These are phyloP conservation scores for Dromaius novaehollandiae DNA, from an alignment of 2,113 vertebrate genomes.

Conservation along the genomic window DNA sequence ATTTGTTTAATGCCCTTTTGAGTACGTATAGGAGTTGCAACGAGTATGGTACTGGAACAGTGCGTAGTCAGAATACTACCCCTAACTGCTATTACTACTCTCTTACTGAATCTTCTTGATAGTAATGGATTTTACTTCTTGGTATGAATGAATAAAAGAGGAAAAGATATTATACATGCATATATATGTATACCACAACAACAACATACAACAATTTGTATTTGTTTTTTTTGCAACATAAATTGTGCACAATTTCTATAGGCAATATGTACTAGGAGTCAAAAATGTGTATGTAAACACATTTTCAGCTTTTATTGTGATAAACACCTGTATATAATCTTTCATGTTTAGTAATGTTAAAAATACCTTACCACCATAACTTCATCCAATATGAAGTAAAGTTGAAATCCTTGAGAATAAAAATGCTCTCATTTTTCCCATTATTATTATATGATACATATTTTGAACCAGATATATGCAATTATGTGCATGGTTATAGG, in stretches of 20 bases:
- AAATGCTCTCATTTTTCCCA: background rate
- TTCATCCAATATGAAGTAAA: background rate
- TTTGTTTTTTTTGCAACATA: background rate
- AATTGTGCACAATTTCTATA: background rate
- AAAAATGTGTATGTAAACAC: background rate
- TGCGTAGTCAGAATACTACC: background rate
- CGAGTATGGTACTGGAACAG: background rate
- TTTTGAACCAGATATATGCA: background rate
- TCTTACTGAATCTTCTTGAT: background rate
- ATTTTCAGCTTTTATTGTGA: background rate
- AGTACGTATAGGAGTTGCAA: background rate
- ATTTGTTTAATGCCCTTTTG: background rate
- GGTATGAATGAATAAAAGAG: background rate
- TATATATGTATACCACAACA: background rate
- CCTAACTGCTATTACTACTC: background rate
- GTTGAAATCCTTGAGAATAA: background rate
- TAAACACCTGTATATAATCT: background rate
- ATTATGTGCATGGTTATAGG: background rate
- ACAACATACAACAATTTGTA: background rate
- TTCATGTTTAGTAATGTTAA: background rate
- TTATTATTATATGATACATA: background rate
- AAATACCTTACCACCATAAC: background rate
- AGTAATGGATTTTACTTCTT: background rate
- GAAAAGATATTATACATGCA: background rate
- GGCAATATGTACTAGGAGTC: background rate